Percentiles rank a stretch among this genome's conserved stretches.
Evolutionary conservation across 2,113 vertebrate genomes (phyloP).

Genomic region (Sylvilagus bachmani): DNA sequence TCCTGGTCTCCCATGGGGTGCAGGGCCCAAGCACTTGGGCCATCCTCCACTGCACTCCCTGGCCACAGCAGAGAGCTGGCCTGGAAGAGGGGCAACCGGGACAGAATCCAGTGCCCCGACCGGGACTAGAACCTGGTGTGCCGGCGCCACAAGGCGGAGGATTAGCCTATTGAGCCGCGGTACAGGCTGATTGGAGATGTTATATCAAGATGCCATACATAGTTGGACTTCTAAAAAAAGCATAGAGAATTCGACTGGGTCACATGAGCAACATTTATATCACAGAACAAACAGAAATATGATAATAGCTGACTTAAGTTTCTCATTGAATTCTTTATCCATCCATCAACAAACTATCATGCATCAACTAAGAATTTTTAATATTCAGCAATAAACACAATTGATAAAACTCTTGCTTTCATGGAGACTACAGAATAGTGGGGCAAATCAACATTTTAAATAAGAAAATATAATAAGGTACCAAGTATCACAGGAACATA

Average conservation of each 20-base stretch:
- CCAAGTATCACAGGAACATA: neutral
- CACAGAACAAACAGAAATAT: neutral
- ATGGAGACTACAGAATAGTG: neutral
- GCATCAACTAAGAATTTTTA: neutral
- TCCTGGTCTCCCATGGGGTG: too few relatives aligned
- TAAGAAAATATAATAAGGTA: neutral
- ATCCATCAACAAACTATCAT: neutral
- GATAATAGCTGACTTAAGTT: neutral
- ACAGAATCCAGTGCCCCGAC: too few relatives aligned
- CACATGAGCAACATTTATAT: neutral
- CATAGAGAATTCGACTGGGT: neutral
- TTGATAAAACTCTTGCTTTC: neutral
- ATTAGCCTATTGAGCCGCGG: too few relatives aligned
- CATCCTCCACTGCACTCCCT: too few relatives aligned
- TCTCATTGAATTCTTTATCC: neutral
- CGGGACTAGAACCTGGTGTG: too few relatives aligned
- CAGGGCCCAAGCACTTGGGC: too few relatives aligned
- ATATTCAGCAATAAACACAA: neutral
- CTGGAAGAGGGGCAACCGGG: too few relatives aligned
- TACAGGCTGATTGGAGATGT: neutral
- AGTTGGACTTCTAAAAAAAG: neutral
- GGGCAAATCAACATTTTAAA: neutral
- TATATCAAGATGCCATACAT: neutral
- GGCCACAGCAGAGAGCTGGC: too few relatives aligned
- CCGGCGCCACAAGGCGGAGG: too few relatives aligned